Base-by-base conservation (phyloP, 2,797 vertebrate species). In the Varecia variegata region DNA sequence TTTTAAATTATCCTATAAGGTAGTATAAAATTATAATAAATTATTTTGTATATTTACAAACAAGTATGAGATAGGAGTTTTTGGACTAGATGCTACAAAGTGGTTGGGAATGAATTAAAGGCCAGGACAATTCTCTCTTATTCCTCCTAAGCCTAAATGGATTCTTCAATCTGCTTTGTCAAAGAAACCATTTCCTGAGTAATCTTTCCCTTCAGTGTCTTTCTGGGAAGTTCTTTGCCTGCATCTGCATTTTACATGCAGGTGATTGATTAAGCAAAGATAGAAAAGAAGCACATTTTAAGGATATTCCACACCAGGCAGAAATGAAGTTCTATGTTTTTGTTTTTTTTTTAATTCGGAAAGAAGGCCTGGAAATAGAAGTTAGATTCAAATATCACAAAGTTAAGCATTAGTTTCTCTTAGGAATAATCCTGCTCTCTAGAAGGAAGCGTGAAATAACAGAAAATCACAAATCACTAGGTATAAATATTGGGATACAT, bases 51-150 rank as follows among this genome's bases (percentile, higher is more conserved):
- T 54, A n/a, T 52, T 73, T 45, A 50, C 32, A 50, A n/a, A 71
- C 23, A 86, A 52, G 2, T n/a, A 18, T 52, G 18, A 52, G 38
- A 56, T 52, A 45, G 43, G 65, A 76, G 13, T 4, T 65, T 32
- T 40, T 60, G n/a, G 23, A 13, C 32, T 67, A 81, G 43, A 90
- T 77, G 62, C 11, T 35, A 84, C 12, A 74, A 97, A 98, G 94
- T 82, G 86, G 73, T 87, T 96, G 93, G 35, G 83, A 97, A 98
- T 96, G 90, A 80, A 65, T 47, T 85, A 95, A 97, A 94, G 81
- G 91, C 18, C 70, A 95, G 84, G 95, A 92, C 43, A 92, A 94
- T 97, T 82, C 94, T 95, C 67, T 95, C 54, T 65, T 98, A 95
- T 95, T 79, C 96, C 58, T 87, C 65, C 32, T 65, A 67, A 70